phyloP scores from a whole-genome alignment of 2,888 invertebrate genomes.

The Peribatodes rhomboidaria region DNA sequence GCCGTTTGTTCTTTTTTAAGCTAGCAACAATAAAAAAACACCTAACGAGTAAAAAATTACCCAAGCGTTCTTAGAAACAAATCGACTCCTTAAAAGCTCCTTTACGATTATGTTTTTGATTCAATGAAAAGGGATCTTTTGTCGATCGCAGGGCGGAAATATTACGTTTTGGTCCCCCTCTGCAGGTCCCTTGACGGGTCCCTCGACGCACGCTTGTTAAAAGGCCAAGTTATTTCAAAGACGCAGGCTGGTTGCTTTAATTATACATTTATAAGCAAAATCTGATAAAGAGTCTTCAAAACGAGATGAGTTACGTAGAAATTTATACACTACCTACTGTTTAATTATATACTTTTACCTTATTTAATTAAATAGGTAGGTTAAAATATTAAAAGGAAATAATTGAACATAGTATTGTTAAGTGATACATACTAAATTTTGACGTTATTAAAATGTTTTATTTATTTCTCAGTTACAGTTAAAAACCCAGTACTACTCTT shows the following conservation, averaged over 20 bases:
- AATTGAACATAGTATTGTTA: not conserved
- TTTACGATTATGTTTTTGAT: conserved; percentile 76
- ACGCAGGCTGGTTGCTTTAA: conserved; percentile 31
- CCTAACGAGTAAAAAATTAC: conserved; percentile 9
- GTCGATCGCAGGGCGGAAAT: conserved; percentile 73
- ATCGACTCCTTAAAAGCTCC: conserved; percentile 70
- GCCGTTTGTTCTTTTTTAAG: not conserved
- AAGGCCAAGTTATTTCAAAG: conserved; percentile 43
- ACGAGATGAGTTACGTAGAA: conserved; percentile 10
- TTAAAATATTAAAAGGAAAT: not conserved
- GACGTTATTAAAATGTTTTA: too few species aligned
- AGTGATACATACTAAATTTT: too few species aligned
- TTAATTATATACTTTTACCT: not conserved
- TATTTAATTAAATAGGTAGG: not conserved
- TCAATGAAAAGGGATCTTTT: conserved; percentile 76
- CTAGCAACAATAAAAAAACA: conserved; percentile 2
- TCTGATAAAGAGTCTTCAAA: conserved; percentile 27
- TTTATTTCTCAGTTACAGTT: too few species aligned
- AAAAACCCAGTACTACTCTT: too few species aligned
- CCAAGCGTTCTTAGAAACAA: conserved; percentile 64
- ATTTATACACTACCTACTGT: conserved; percentile 1
- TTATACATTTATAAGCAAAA: conserved; percentile 37
- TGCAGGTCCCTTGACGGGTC: conserved; percentile 35
- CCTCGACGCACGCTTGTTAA: conserved; percentile 39
- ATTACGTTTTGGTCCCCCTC: conserved; percentile 51